Base-by-base conservation (phyloP, 2,113 vertebrate species). In the Oxygymnocypris stewartii region DNA sequence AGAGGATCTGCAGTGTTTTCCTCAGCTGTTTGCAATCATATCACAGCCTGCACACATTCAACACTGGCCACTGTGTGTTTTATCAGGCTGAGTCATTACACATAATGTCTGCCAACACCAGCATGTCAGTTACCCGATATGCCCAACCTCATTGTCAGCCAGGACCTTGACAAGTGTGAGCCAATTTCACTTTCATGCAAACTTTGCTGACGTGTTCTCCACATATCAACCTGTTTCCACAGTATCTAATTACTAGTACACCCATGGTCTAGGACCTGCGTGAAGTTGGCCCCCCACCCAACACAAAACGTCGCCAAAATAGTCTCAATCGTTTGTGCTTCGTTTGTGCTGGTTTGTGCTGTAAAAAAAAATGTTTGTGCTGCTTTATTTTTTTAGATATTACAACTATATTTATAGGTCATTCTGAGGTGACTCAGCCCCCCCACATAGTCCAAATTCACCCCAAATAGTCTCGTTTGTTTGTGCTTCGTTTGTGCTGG, bases 251-350 rank as follows among this genome's bases (percentile, higher is more conserved):
- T 59, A 79, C 51, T 3, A 25, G n/a, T 2, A 25, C 76, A 89
- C 85, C 37, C 86, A 90, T 91, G 90, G 85, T 76, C 85, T 84
- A n/a, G 18, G n/a, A n/a, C n/a, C n/a, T n/a, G n/a, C n/a, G n/a
- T n/a, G n/a, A n/a, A n/a, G n/a, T n/a, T n/a, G n/a, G n/a, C n/a
- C n/a, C n/a, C n/a, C n/a, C n/a, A n/a, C n/a, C n/a, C n/a, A n/a
- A n/a, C n/a, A n/a, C n/a, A n/a, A n/a, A n/a, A n/a, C n/a, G n/a
- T n/a, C n/a, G n/a, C n/a, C n/a, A n/a, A n/a, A n/a, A n/a, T n/a
- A n/a, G n/a, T n/a, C n/a, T n/a, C n/a, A n/a, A n/a, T n/a, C n/a
- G n/a, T n/a, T n/a, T n/a, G n/a, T n/a, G n/a, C n/a, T n/a, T n/a
- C n/a, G n/a, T n/a, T n/a, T n/a, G n/a, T n/a, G n/a, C n/a, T n/a